Evolutionary conservation across 64 coral and sea anemone species (phyloP).

Genomic region (Pocillopora damicornis): DNA sequence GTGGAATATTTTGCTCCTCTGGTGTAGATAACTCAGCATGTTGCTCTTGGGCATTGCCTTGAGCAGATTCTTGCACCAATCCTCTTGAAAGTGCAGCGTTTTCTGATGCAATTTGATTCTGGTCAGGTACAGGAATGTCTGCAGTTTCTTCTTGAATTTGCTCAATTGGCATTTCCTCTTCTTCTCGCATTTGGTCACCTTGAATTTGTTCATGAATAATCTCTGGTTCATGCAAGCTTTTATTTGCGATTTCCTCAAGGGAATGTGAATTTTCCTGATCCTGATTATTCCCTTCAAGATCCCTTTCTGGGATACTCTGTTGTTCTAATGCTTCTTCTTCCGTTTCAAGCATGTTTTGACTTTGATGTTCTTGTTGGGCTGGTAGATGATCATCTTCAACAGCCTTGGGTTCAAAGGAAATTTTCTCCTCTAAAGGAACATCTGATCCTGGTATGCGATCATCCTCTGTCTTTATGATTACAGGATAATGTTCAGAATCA

Average conservation of each 20-base stretch:
- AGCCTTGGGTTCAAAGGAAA: not conserved
- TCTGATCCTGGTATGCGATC: not conserved
- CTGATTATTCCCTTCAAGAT: not conserved
- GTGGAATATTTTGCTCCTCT: conserved; percentile 26
- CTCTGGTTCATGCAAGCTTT: not conserved
- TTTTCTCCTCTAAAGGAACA: not conserved
- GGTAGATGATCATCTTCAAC: not conserved
- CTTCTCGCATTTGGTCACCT: not conserved
- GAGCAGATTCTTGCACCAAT: not conserved
- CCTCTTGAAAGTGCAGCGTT: not conserved
- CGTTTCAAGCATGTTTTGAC: not conserved
- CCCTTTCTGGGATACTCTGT: not conserved
- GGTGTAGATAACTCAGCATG: conserved; percentile 5
- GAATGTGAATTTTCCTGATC: not conserved
- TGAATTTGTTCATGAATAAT: not conserved
- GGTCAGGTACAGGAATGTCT: not conserved
- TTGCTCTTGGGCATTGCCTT: not conserved
- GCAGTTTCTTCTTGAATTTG: not conserved
- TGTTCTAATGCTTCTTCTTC: not conserved
- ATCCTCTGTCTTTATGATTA: conserved; percentile 34
- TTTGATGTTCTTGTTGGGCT: not conserved
- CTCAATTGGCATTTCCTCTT: no score
- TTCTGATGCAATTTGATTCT: not conserved
- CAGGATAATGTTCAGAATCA: conserved; percentile 11
- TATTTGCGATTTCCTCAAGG: not conserved